Evolutionary conservation across 2,113 vertebrate species (phyloP).

Genomic region (Piprites chloris): DNA sequence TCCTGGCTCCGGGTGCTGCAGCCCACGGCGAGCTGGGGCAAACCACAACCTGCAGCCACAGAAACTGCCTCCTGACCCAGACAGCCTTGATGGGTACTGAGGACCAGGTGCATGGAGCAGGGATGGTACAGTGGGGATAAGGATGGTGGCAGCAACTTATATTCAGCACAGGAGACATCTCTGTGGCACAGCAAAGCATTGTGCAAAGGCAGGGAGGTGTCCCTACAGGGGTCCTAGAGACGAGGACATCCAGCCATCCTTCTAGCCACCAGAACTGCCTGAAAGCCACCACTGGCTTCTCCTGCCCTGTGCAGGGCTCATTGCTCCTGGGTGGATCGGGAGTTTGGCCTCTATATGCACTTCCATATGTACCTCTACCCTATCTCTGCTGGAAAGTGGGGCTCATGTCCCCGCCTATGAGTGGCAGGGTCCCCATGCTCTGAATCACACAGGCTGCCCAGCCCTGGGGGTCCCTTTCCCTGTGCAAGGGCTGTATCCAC

Average conservation of each 20-base stretch:
- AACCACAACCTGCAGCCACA: background rate
- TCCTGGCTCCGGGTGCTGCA: constrained; percentile 43
- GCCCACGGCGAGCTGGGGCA: background rate
- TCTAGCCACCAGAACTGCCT: background rate
- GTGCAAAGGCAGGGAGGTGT: background rate
- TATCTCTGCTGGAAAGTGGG: background rate
- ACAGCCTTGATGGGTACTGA: background rate
- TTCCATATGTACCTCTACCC: background rate
- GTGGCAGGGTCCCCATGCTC: background rate
- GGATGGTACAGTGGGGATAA: background rate
- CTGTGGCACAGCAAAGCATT: background rate
- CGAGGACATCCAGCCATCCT: background rate
- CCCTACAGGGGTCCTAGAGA: background rate
- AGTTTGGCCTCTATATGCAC: background rate
- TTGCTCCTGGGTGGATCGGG: background rate
- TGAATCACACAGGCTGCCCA: rapidly evolving
- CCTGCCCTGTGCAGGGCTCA: background rate
- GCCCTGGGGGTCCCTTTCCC: background rate
- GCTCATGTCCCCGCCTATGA: background rate
- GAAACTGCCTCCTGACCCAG: background rate
- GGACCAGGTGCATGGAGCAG: background rate
- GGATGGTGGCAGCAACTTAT: background rate
- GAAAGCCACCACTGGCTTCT: background rate
- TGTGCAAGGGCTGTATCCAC: background rate
- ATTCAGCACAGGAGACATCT: background rate